Evolutionary conservation across 2,888 invertebrate species (phyloP), one percentile per base, ranked within the genome.

Genomic region (Ceratothoa steindachneri): DNA sequence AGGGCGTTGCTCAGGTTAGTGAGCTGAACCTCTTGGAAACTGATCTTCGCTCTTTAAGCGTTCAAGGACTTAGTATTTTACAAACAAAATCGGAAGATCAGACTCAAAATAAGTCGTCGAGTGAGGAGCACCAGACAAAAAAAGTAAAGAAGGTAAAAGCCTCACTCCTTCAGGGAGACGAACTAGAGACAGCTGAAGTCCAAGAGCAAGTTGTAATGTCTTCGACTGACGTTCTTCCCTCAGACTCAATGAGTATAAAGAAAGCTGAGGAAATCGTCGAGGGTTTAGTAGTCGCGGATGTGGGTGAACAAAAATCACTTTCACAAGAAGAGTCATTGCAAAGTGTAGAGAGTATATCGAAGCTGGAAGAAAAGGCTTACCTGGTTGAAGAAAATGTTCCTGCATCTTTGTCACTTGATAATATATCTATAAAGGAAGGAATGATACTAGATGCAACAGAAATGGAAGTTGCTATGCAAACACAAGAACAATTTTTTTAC

Each of bases 131-230:
- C 30, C 30, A 27, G 22, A 55, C 52, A 29, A 66, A 65, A 51
- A 71, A 66, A 30, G 28, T 24, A n/a, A 66, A 66, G 85, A 72
- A 82, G 83, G 24, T 85, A 15, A 85, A 86, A 81, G 83, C 85
- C 15, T 83, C 85, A 78, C 84, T 83, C 22, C 82, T 86, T 80
- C 82, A 83, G 24, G 85, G 85, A 79, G 83, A 85, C 19, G 84
- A 86, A 72, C 84, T 84, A 82, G 84, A 85, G 77, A 83, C 86
- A 7, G 82, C 84, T 15, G 77, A 81, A 52, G 81, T 82, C 31
- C 81, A 82, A 52, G 82, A 85, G 67, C 82, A 84, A 30, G 84
- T 52, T 5, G 75, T 74, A 28, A 60, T 74, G 9, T 31, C 74
- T 5, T 67, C 55, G n/a, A 15, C 60, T 19, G 71, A 67, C 15